phyloP scores from a whole-genome alignment of 64 coral and sea anemone genomes.

The Pachyseris speciosa region DNA sequence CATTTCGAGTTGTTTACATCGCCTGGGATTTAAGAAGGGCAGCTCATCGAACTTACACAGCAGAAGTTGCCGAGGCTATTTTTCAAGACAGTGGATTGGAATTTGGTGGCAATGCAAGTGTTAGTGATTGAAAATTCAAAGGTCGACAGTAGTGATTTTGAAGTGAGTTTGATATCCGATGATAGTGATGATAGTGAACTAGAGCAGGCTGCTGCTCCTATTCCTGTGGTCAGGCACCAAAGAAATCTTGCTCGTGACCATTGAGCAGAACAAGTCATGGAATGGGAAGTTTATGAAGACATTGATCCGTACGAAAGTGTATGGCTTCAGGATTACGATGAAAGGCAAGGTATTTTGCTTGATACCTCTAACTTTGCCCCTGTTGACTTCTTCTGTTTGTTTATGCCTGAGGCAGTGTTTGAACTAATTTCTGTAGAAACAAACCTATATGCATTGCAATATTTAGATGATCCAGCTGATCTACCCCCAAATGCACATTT shows the following conservation, averaged over 20 bases:
- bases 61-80: neutral
- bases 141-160: too few species aligned
- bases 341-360: neutral
- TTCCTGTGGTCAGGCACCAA: too few species aligned
- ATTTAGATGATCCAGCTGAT: constrained; percentile 6
- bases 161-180: too few species aligned
- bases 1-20: too few species aligned
- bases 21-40: too few species aligned
- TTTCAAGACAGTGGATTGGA: neutral
- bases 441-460: constrained; percentile 23
- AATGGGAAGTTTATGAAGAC: neutral
- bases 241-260: neutral
- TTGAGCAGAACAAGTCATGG: neutral
- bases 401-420: neutral
- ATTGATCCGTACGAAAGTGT: neutral
- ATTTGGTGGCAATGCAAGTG: too few species aligned
- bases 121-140: too few species aligned
- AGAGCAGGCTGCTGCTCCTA: too few species aligned
- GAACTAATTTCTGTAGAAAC: neutral
- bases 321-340: neutral
- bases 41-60: neutral
- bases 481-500: constrained; percentile 43
- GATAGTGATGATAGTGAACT: too few species aligned
- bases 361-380: neutral
- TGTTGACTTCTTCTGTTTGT: constrained; percentile 2